Evolutionary conservation across 2,888 invertebrate genomes (phyloP), one percentile per base, ranked within the genome.

Genomic region (Acronicta aceris): DNA sequence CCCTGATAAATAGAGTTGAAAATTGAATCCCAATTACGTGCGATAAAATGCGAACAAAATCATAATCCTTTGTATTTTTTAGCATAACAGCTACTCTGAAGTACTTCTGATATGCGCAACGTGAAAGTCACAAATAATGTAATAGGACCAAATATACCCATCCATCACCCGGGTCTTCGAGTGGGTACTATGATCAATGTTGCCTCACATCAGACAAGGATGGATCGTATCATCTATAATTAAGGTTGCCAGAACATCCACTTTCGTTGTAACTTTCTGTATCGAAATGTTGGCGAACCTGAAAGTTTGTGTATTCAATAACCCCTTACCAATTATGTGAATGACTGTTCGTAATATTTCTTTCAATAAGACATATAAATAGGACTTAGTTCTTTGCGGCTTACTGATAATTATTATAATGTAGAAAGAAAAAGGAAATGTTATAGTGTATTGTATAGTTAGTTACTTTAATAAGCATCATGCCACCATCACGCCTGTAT

Each of bases 101-200:
- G 4, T 21, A 21, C 21, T 21, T 21, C 21, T 21, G 21, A 21
- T 21, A 21, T 21, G 4, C 21, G 2, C 21, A 21, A 21, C 4
- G 21, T 3, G 2, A 21, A 21, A 4, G 21, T 3, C 2, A 21
- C 21, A 4, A n/a, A n/a, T n/a, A n/a, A n/a, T n/a, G n/a, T n/a
- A n/a, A n/a, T 21, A 65, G 65, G 58, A 66, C 63, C 57, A 73
- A 78, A 76, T 71, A 72, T 60, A 65, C 72, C 68, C 82, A 88
- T 88, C 87, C 81, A 89, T 89, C 89, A 59, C 63, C 68, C 51
- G 66, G 64, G 55, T 53, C 68, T 67, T 56, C 53, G 54, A 71
- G 69, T 73, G 76, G 78, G 78, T 82, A 78, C 74, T 76, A 81
- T 83, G 82, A 82, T 87, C 82, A 84, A 84, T 83, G 78, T 81